phyloP scores from a whole-genome alignment of 2,888 invertebrate species.

The Agonopterix alstromeriana region DNA sequence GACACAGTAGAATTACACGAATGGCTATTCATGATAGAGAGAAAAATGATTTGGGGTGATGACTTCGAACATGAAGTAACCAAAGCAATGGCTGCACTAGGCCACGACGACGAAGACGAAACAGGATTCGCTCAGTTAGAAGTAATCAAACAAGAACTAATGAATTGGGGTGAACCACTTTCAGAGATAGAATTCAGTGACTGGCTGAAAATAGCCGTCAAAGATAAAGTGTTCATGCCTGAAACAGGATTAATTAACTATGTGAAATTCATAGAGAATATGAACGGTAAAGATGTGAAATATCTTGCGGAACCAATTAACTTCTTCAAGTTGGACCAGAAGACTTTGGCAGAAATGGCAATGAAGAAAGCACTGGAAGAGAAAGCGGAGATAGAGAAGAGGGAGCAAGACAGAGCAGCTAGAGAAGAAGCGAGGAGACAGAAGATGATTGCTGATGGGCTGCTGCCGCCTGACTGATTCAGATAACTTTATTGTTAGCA shows the following conservation, averaged over 20 bases:
- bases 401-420: slow-evolving; percentile 45
- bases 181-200: slow-evolving; percentile 54
- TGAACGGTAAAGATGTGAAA: slow-evolving; percentile 51
- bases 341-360: slow-evolving; percentile 38
- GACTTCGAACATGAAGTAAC: slow-evolving; percentile 52
- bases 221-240: slow-evolving; percentile 47
- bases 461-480: slow-evolving; percentile 2
- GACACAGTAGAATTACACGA: slow-evolving; percentile 61
- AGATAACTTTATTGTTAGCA: background rate
- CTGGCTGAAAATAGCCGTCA: slow-evolving; percentile 44
- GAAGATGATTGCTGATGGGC: slow-evolving; percentile 8
- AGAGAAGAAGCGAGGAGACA: slow-evolving; percentile 11
- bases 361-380: slow-evolving; percentile 55
- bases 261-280: slow-evolving; percentile 57
- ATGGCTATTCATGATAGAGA: slow-evolving; percentile 63
- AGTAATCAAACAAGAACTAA: slow-evolving; percentile 44
- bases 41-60: slow-evolving; percentile 59
- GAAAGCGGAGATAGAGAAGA: slow-evolving; percentile 42
- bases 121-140: slow-evolving; percentile 46
- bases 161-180: slow-evolving; percentile 59
- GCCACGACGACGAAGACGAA: slow-evolving; percentile 50
- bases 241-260: slow-evolving; percentile 46
- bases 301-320: slow-evolving; percentile 47
- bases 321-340: slow-evolving; percentile 65
- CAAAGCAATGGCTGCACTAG: slow-evolving; percentile 50